These are phyloP conservation scores for Sialia sialis DNA, from an alignment of 2,113 vertebrate genomes.

Conservation along the genomic window DNA sequence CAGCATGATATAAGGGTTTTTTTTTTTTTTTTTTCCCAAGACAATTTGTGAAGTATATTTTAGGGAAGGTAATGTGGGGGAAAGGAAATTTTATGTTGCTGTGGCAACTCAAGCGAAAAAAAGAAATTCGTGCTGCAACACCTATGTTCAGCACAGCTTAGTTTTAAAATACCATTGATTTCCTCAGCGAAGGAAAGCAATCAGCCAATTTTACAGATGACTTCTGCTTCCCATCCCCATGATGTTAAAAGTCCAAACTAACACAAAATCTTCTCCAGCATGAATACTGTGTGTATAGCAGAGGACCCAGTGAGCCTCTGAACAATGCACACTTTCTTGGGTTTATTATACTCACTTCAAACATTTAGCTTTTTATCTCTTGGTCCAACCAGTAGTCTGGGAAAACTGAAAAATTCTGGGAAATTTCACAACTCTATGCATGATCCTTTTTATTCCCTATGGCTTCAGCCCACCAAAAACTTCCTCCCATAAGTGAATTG, in stretches of 20 bases:
- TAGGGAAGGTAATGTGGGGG: conserved; percentile 27
- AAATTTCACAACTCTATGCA: background rate
- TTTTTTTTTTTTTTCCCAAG: background rate
- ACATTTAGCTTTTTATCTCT: background rate
- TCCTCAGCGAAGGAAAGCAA: background rate
- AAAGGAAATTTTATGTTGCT: conserved; percentile 61
- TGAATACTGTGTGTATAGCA: background rate
- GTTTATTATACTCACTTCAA: background rate
- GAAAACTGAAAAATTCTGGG: background rate
- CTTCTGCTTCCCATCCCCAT: background rate
- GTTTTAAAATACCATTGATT: conserved; percentile 57
- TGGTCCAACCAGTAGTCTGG: background rate
- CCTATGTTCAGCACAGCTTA: conserved; percentile 13
- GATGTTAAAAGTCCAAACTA: background rate
- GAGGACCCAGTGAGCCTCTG: background rate
- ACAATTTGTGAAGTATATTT: conserved; percentile 47
- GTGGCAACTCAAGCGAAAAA: conserved; percentile 55
- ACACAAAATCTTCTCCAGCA: conserved; percentile 8
- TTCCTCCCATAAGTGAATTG: background rate
- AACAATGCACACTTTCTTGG: background rate
- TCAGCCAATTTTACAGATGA: background rate
- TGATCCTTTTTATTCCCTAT: background rate
- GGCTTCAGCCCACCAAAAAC: background rate
- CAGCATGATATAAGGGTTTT: background rate
- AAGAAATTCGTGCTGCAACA: background rate